Conservation (phyloP, 2,113 vertebrate genomes). For the Capra hircus region DNA sequence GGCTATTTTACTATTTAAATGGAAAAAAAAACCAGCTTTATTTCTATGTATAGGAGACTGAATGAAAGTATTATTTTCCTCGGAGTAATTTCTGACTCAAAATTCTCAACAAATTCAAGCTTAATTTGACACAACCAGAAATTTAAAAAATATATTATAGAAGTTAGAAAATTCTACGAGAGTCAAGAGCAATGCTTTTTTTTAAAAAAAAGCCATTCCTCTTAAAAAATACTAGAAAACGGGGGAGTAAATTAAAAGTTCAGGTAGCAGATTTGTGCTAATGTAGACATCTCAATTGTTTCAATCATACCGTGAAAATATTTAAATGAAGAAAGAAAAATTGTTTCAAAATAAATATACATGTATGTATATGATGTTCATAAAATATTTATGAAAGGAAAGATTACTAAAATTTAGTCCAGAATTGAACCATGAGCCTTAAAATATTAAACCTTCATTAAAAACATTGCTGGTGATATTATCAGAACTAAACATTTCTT, state of each 20-base stretch:
- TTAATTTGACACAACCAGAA: background rate
- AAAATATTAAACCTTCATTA: background rate
- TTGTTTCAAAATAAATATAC: background rate
- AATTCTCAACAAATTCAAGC: background rate
- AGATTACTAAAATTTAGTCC: background rate
- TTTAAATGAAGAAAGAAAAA: background rate
- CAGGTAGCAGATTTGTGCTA: background rate
- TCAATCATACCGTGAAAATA: background rate
- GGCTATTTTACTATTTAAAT: background rate
- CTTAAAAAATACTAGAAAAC: background rate
- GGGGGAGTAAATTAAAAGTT: background rate
- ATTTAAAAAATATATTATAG: background rate
- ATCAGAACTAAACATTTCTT: background rate
- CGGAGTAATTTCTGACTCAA: background rate
- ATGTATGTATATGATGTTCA: background rate
- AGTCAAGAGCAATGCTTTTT: background rate
- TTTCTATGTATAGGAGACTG: background rate
- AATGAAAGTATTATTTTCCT: background rate
- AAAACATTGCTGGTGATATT: background rate
- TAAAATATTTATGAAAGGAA: background rate
- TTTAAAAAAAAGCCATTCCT: background rate
- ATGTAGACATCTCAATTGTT: background rate
- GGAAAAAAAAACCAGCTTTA: background rate
- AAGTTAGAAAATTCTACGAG: background rate
- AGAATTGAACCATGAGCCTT: background rate